phyloP scores from a whole-genome alignment of 1,140 invertebrate species.

The Cryptotermes secundus region DNA sequence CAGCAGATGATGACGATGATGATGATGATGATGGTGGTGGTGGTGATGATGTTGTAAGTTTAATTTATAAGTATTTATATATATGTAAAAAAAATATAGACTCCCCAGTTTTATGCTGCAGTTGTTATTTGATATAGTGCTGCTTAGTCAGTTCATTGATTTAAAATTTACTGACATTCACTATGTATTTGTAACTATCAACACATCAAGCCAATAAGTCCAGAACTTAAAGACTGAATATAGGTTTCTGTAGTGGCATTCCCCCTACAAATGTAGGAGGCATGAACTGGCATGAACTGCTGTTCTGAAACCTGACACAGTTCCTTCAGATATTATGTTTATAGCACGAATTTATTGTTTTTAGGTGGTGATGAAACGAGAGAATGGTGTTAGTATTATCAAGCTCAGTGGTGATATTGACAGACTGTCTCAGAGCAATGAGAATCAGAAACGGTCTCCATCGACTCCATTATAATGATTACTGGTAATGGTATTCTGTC shows the following conservation, averaged over 20 bases:
- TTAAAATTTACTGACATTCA: background rate
- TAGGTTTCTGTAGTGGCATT: background rate
- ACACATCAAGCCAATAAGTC: too few relatives aligned
- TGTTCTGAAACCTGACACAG: too few relatives aligned
- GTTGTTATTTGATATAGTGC: background rate
- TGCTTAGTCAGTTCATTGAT: background rate
- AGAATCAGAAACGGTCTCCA: background rate
- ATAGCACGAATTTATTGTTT: background rate
- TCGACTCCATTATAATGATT: background rate
- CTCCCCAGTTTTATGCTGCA: background rate
- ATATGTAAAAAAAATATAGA: background rate
- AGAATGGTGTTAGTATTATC: background rate
- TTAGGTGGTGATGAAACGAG: background rate
- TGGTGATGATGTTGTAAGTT: background rate
- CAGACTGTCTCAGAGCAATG: background rate
- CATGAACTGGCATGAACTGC: background rate
- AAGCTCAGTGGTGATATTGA: background rate
- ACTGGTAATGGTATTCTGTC: background rate
- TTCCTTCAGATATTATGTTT: background rate
- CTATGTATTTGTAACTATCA: too few relatives aligned
- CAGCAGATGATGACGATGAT: background rate
- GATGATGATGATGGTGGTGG: background rate
- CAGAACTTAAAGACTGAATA: too few relatives aligned
- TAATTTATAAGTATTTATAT: background rate
- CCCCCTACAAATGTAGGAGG: background rate